Evolutionary conservation across 2,888 invertebrate genomes (phyloP), one percentile per base, ranked within the genome.

Genomic region (Platynereis dumerilii): DNA sequence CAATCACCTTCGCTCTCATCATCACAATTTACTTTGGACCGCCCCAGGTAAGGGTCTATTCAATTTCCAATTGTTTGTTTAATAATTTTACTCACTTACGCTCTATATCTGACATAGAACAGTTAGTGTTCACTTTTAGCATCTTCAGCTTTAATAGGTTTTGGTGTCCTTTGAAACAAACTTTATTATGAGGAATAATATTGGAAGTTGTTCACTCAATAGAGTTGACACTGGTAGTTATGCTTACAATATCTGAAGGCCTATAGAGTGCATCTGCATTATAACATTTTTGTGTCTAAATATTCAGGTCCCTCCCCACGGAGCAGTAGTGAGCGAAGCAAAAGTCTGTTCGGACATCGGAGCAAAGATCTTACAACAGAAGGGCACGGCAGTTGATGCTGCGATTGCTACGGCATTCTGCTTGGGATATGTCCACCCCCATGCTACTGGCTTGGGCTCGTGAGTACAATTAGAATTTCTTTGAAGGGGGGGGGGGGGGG

Each of bases 371-470:
- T 85, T 93, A 74, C 88, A 89, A 81, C 85, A 87, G 73, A 90
- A 90, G 55, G 92, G 92, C n/a, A 89, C 87, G 85, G 91, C 92
- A 27, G 86, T 91, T 0, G 92, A 93, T 86, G 92, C 92, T 63
- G 90, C 91, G 39, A 87, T 90, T 60, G 90, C 90, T 42, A 87
- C 90, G 58, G 88, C 90, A 52, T 87, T 93, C 66, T 93, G 93
- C 82, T 87, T 91, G 72, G 88, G 90, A 57, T 90, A 92, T 42
- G 87, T 90, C 24, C 87, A 90, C 72, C 91, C 91, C 59, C 91
- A 92, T 77, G 86, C 88, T 73, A 90, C 91, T 29, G 90, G 92
- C 42, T 85, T 92, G 48, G 92, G 92, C 80, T 91, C 91, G 67
- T 69, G 84, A 83, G 87, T 69, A 22, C 17, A 10, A 28, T 48